These are phyloP conservation scores for Coboldia fuscipes DNA, from an alignment of 1,140 invertebrate species.

Conservation along the genomic window DNA sequence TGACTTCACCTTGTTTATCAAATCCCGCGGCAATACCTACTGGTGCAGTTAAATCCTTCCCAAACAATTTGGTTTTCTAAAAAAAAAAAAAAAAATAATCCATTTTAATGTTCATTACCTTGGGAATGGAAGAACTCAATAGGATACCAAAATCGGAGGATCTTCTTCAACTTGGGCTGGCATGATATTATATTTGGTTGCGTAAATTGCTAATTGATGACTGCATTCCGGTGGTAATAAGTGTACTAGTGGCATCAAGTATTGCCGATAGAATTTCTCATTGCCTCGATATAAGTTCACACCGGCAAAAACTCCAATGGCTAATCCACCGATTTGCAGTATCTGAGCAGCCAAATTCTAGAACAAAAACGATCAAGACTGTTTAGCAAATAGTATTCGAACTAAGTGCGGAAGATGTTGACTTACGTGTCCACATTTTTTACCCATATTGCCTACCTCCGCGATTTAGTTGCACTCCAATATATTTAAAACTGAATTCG, in stretches of 20 bases:
- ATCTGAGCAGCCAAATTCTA: too few species aligned
- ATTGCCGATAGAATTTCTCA: constrained; percentile 4
- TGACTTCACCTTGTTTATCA: constrained; percentile 89
- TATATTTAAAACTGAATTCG: too few species aligned
- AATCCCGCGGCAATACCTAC: constrained; percentile 94
- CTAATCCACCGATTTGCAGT: too few species aligned
- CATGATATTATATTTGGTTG: constrained; percentile 52
- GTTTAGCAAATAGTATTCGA: too few species aligned
- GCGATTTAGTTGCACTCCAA: too few species aligned
- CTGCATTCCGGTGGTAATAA: constrained; percentile 41
- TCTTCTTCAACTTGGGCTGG: constrained; percentile 33
- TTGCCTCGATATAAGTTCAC: neutral
- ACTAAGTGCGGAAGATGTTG: too few species aligned
- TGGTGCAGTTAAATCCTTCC: constrained; percentile 60
- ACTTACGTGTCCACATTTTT: too few species aligned
- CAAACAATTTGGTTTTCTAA: constrained; percentile 46
- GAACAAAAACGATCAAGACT: too few species aligned
- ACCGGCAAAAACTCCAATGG: constrained; percentile 1
- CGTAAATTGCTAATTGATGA: constrained; percentile 50
- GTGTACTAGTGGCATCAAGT: constrained; percentile 14
- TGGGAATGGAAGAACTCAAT: constrained; percentile 1
- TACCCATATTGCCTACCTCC: too few species aligned
- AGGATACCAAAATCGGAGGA: constrained; percentile 34
- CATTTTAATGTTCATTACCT: constrained; percentile 3
- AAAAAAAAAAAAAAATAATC: constrained; percentile 5